Conservation (phyloP, 2,113 vertebrate species). For the Colistium nudipinnis region DNA sequence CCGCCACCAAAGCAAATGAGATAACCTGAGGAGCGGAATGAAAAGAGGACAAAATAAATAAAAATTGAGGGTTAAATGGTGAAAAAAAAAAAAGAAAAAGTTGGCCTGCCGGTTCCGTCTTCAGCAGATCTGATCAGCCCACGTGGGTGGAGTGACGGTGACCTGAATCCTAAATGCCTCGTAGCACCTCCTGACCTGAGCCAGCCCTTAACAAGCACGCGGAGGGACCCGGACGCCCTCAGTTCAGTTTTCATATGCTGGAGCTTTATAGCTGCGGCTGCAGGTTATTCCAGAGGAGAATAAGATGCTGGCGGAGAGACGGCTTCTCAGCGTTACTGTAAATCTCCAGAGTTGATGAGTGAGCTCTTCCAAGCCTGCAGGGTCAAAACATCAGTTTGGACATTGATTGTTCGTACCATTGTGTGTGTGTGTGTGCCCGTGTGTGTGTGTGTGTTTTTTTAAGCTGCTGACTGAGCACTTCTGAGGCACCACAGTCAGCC, state of each 20-base stretch:
- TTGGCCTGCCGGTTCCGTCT: conserved; percentile 21
- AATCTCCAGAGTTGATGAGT: conserved; percentile 43
- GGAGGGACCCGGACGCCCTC: neutral
- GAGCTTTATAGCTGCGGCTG: conserved; percentile 5
- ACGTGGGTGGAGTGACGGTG: conserved; percentile 60
- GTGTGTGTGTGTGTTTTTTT: conserved; percentile 28
- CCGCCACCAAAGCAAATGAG: conserved; percentile 36
- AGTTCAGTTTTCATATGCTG: conserved; percentile 15
- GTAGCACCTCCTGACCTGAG: conserved; percentile 42
- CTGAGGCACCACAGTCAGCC: conserved; percentile 40
- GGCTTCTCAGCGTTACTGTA: conserved; percentile 25
- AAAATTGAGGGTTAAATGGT: too few relatives aligned
- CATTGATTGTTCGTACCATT: conserved; percentile 56
- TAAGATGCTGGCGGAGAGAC: conserved; percentile 19
- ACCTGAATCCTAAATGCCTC: conserved; percentile 66
- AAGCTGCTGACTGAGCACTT: conserved; percentile 48
- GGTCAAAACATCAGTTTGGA: conserved; percentile 55
- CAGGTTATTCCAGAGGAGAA: conserved; percentile 11
- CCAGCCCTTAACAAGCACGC: conserved; percentile 47
- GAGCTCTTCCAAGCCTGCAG: conserved; percentile 38
- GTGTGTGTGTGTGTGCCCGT: conserved; percentile 26
- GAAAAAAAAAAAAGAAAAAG: too few relatives aligned
- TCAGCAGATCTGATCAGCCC: conserved; percentile 45
- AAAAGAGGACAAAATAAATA: neutral
- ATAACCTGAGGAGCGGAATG: conserved; percentile 38